Percentiles rank a stretch among this genome's conserved stretches.
phyloP scores from a whole-genome alignment of 1,140 invertebrate genomes.

The Brachionus calyciflorus region DNA sequence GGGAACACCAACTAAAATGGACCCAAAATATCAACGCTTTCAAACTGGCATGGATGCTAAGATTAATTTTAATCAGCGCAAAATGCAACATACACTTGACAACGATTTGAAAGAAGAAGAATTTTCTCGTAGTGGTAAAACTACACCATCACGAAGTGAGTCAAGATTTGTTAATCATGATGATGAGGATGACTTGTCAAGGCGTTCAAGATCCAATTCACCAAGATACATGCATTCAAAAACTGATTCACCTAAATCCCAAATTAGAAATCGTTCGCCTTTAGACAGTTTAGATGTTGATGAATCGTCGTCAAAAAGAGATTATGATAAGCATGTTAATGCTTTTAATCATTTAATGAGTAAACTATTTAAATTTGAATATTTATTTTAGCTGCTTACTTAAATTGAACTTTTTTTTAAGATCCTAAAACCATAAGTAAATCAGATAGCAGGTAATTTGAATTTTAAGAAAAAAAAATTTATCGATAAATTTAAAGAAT shows the following conservation, averaged over 20 bases:
- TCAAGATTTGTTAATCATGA: background rate
- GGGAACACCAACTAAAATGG: constrained; percentile 4
- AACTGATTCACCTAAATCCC: constrained; percentile 4
- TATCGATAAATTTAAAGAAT: no score
- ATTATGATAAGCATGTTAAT: background rate
- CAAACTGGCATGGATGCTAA: constrained; percentile 12
- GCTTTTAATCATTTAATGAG: background rate
- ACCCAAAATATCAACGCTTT: background rate
- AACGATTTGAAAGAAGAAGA: constrained; percentile 11
- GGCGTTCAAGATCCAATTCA: background rate
- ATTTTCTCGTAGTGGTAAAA: constrained; percentile 6
- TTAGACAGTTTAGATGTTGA: background rate
- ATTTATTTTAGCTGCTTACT: background rate
- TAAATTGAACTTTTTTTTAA: background rate
- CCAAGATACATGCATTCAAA: background rate
- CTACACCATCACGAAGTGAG: constrained; percentile 10
- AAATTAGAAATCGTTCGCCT: background rate
- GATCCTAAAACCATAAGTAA: background rate
- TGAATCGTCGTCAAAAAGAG: background rate
- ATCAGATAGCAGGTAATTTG: background rate
- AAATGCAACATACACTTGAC: background rate
- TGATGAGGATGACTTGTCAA: background rate
- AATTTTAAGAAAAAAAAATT: no score
- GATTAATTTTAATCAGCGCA: background rate
- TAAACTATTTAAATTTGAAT: background rate